phyloP scores from a whole-genome alignment of 2,888 invertebrate genomes.

The Xylota segnis region DNA sequence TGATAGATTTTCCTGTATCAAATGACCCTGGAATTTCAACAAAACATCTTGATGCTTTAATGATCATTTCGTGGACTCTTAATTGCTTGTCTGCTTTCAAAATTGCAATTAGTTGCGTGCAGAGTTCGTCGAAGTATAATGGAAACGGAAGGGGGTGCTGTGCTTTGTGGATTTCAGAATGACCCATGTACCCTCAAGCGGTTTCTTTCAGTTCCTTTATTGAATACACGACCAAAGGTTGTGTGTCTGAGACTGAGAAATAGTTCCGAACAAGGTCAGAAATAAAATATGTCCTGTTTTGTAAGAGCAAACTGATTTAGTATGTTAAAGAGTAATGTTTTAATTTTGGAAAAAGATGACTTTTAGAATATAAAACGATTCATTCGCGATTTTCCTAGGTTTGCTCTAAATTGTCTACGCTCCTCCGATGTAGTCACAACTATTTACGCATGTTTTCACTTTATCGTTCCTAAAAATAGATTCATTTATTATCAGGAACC shows the following conservation, averaged over 20 bases:
- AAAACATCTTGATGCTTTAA: constrained; percentile 60
- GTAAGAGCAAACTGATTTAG: no score
- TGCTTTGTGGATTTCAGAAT: constrained; percentile 2
- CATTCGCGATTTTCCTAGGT: background rate
- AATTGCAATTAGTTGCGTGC: constrained; percentile 69
- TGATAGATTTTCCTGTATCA: constrained; percentile 51
- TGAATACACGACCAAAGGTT: background rate
- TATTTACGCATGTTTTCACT: background rate
- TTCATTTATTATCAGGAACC: constrained; percentile 11
- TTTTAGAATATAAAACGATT: no score
- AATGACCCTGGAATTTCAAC: constrained; percentile 62
- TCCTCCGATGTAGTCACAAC: background rate
- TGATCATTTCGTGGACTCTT: constrained; percentile 53
- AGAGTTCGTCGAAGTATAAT: constrained; percentile 15
- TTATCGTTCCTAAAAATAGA: background rate
- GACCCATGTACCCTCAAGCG: background rate
- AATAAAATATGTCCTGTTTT: no score
- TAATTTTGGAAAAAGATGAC: no score
- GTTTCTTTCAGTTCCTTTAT: background rate
- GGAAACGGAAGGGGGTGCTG: background rate
- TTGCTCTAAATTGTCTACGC: background rate
- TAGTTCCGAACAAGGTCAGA: background rate
- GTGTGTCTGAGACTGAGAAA: background rate
- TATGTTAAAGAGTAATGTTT: no score
- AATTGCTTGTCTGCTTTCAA: constrained; percentile 64